These are phyloP conservation scores for Cataglyphis cursor DNA, from an alignment of 2,888 invertebrate species.

Conservation along the genomic window DNA sequence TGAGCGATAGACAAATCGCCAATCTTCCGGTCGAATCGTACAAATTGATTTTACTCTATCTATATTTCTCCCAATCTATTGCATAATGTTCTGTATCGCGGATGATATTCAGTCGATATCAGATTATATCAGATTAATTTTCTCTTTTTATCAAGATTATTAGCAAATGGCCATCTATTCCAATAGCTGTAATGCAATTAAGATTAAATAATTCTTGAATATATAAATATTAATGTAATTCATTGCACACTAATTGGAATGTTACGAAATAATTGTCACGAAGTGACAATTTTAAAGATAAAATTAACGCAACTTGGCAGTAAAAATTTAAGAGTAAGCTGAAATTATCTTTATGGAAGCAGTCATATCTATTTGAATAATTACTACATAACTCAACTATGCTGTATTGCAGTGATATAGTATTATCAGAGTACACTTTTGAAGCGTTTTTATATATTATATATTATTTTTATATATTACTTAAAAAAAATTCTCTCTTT, in stretches of 20 bases:
- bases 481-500: background rate
- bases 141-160: slow-evolving; percentile 13
- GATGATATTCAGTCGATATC: background rate
- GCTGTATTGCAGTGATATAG: background rate
- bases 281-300: background rate
- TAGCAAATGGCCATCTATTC: background rate
- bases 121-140: background rate
- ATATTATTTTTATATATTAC: background rate
- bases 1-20: background rate
- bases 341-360: background rate
- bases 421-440: background rate
- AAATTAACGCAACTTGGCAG: background rate
- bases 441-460: too few species aligned
- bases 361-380: background rate
- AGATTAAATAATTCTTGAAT: background rate
- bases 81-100: background rate
- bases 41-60: slow-evolving; percentile 38
- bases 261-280: background rate
- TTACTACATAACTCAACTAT: background rate
- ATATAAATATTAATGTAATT: background rate
- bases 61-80: slow-evolving; percentile 28
- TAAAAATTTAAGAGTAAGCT: background rate
- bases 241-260: background rate
- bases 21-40: background rate
- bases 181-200: background rate